Conservation (phyloP, 2,888 invertebrate species). For the Julus scanicus region DNA sequence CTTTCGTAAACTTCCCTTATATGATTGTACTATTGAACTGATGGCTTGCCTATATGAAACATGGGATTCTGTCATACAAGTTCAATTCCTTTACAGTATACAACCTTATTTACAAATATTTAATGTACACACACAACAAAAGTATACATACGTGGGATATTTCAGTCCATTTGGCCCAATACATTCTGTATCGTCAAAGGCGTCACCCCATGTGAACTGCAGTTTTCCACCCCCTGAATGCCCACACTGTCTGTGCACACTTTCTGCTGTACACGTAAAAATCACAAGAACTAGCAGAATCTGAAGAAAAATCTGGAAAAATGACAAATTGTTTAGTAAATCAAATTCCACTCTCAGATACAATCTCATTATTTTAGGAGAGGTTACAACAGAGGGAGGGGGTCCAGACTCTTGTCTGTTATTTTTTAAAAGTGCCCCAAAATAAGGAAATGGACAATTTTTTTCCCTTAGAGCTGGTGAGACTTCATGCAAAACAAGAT, state of each 20-base stretch:
- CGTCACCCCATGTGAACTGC: constrained; percentile 85
- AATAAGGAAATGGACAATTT: too few species aligned
- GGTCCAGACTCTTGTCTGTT: too few species aligned
- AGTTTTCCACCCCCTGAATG: constrained; percentile 55
- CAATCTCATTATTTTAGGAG: too few species aligned
- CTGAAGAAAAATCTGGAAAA: neutral
- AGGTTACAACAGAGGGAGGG: neutral
- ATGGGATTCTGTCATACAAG: neutral
- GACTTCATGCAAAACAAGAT: too few species aligned
- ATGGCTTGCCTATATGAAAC: constrained; percentile 49
- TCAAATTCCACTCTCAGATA: neutral
- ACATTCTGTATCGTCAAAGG: constrained; percentile 82
- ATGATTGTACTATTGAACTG: constrained; percentile 53
- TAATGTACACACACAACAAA: neutral
- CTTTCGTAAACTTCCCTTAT: constrained; percentile 54
- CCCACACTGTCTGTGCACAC: constrained; percentile 36
- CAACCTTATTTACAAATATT: neutral
- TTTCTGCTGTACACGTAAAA: neutral
- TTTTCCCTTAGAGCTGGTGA: too few species aligned
- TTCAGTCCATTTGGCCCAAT: constrained; percentile 84
- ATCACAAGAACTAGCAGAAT: neutral
- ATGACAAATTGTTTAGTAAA: neutral
- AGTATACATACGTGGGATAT: constrained; percentile 79
- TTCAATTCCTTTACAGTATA: too few species aligned
- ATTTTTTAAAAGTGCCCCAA: too few species aligned